Conservation (phyloP, 2,113 vertebrate species). For the Paedocypris sp. region DNA sequence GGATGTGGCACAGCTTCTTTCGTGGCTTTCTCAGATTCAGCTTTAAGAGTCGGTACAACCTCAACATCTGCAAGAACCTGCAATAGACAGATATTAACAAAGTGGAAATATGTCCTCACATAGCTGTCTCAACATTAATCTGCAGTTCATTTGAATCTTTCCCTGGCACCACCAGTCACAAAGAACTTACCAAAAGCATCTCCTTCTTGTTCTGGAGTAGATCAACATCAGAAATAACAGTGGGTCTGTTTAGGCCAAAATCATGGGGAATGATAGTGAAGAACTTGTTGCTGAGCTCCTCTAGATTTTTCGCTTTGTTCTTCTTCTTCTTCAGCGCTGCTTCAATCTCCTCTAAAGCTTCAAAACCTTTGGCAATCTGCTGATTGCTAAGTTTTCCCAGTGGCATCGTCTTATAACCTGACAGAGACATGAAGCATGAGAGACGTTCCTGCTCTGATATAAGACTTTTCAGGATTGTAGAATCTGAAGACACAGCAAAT, state of each 20-base stretch:
- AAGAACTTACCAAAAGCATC: slow-evolving; percentile 85
- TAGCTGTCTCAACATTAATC: too few species aligned
- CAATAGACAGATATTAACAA: background rate
- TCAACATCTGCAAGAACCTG: slow-evolving; percentile 87
- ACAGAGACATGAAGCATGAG: background rate
- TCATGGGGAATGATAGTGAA: slow-evolving; percentile 83
- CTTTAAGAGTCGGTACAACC: slow-evolving; percentile 78
- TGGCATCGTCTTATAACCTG: slow-evolving; percentile 92
- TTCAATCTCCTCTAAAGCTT: slow-evolving; percentile 76
- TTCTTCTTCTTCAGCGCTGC: slow-evolving; percentile 41
- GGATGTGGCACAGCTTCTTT: slow-evolving; percentile 65
- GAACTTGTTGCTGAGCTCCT: slow-evolving; percentile 78
- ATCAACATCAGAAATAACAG: slow-evolving; percentile 50
- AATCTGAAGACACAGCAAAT: too few species aligned
- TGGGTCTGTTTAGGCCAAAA: slow-evolving; percentile 68
- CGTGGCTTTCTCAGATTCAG: slow-evolving; percentile 58
- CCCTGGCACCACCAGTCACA: too few species aligned
- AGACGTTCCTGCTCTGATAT: too few species aligned
- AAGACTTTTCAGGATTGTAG: too few species aligned
- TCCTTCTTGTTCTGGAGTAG: slow-evolving; percentile 79
- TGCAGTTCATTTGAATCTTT: too few species aligned
- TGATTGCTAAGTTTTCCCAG: slow-evolving; percentile 81
- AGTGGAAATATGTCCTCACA: too few species aligned
- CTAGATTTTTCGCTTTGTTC: slow-evolving; percentile 40
- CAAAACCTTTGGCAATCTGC: slow-evolving; percentile 78